A percentile compares a stretch with the other conserved stretches of the same genome.
Conservation (phyloP, 2,888 invertebrate genomes). For the Lasius fuliginosus region DNA sequence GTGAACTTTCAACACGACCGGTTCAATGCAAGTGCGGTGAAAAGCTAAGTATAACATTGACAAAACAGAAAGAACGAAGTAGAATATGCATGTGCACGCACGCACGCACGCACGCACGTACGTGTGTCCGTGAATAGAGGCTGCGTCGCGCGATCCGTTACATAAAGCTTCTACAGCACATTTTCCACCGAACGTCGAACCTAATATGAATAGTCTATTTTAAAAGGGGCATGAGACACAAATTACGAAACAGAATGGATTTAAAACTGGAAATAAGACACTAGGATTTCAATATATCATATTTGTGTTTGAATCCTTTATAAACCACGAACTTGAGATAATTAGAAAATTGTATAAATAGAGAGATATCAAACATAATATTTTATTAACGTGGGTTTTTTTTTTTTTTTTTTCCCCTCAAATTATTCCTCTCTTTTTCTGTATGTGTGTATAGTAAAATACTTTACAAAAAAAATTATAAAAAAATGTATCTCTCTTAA, state of each 20-base stretch:
- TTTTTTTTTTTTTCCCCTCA: not conserved
- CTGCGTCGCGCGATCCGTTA: conserved; percentile 61
- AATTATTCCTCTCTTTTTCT: not conserved
- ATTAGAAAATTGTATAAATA: not conserved
- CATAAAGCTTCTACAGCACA: conserved; percentile 63
- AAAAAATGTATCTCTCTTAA: not conserved
- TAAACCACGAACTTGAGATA: not conserved
- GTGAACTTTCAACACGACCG: conserved; percentile 20
- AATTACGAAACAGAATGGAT: conserved; percentile 33
- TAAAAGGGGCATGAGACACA: not conserved
- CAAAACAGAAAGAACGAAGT: conserved; percentile 59
- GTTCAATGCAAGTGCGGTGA: not conserved
- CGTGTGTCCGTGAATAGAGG: conserved; percentile 34
- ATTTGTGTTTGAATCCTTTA: not conserved
- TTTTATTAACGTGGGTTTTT: not conserved
- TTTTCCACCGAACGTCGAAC: conserved; percentile 65
- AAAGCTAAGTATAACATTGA: conserved; percentile 69
- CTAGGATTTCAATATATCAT: not conserved
- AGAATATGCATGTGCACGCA: conserved; percentile 65
- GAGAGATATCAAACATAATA: not conserved
- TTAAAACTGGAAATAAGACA: not conserved
- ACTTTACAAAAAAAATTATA: not conserved
- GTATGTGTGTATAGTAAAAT: not conserved
- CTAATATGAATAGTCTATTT: conserved; percentile 54
- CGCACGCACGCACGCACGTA: not conserved